Evolutionary conservation across 1,140 invertebrate genomes (phyloP).

Genomic region (Microplitis demolitor): DNA sequence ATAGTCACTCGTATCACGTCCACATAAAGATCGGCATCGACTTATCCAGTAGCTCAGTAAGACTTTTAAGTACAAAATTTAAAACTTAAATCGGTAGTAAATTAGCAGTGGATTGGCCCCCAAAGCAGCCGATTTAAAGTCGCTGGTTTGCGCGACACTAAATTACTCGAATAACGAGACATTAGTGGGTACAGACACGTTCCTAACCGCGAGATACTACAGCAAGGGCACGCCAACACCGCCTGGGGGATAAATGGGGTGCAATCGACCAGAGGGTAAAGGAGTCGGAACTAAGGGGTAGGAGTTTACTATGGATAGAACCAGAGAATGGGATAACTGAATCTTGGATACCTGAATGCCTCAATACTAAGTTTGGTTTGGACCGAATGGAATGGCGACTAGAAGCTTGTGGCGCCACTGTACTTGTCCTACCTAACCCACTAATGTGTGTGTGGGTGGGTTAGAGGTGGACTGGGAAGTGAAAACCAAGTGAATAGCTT

Average conservation of each 20-base stretch:
- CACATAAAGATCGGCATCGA: no score
- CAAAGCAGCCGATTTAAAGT: constrained; percentile 28
- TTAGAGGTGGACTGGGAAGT: no score
- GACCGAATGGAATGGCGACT: neutral
- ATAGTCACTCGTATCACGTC: constrained; percentile 1
- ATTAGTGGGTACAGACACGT: constrained; percentile 28
- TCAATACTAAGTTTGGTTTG: neutral
- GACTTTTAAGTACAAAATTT: constrained; percentile 24
- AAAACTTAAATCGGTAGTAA: constrained; percentile 19
- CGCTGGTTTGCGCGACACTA: neutral
- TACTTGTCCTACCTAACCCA: neutral
- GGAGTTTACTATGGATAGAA: no score
- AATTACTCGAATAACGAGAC: constrained; percentile 29
- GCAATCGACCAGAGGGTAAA: no score
- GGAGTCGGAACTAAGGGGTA: no score
- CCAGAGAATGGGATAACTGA: constrained; percentile 16
- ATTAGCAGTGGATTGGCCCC: constrained; percentile 18
- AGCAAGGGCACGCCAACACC: constrained; percentile 8
- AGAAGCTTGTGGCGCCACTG: neutral
- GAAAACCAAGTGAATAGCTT: no score
- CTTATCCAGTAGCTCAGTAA: neutral
- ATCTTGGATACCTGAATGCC: neutral
- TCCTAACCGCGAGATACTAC: constrained; percentile 23
- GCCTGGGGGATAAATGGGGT: neutral
- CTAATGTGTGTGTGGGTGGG: no score